Evolutionary conservation across 1,140 invertebrate species (phyloP).

Genomic region (Zaprionus ghesquierei): DNA sequence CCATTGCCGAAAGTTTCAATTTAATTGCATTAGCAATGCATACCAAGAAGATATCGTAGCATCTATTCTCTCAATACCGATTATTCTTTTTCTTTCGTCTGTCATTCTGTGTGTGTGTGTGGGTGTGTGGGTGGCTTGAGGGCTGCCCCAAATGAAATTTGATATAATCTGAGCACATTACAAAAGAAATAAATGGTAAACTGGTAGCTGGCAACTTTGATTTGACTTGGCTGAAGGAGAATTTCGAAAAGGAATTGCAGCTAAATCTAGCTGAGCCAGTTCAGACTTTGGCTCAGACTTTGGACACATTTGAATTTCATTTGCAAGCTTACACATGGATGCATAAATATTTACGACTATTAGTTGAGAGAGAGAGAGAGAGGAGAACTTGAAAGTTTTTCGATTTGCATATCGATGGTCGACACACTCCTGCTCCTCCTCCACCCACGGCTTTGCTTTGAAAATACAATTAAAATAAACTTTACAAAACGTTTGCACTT

Average conservation of each 20-base stretch:
- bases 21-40: conserved; percentile 72
- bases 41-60: conserved; percentile 8
- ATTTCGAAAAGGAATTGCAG: conserved; percentile 31
- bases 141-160: conserved; percentile 37
- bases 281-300: conserved; percentile 23
- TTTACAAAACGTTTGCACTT: conserved; percentile 52
- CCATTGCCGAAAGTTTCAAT: conserved; percentile 51
- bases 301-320: conserved; percentile 54
- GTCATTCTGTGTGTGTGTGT: background rate
- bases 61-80: background rate
- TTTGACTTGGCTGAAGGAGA: conserved; percentile 13
- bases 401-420: conserved; percentile 76
- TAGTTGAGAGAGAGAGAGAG: conserved; percentile 43
- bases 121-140: conserved; percentile 13
- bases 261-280: conserved; percentile 49
- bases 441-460: background rate
- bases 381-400: conserved; percentile 64
- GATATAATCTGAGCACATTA: conserved; percentile 49
- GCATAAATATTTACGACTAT: conserved; percentile 80
- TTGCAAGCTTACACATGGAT: conserved; percentile 55
- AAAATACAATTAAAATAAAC: conserved; percentile 73
- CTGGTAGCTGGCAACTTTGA: conserved; percentile 19
- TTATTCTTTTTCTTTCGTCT: background rate
- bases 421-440: background rate
- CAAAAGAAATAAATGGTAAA: conserved; percentile 27